These are phyloP conservation scores for Nycticebus coucang DNA, from an alignment of 2,113 vertebrate genomes.

Conservation along the genomic window DNA sequence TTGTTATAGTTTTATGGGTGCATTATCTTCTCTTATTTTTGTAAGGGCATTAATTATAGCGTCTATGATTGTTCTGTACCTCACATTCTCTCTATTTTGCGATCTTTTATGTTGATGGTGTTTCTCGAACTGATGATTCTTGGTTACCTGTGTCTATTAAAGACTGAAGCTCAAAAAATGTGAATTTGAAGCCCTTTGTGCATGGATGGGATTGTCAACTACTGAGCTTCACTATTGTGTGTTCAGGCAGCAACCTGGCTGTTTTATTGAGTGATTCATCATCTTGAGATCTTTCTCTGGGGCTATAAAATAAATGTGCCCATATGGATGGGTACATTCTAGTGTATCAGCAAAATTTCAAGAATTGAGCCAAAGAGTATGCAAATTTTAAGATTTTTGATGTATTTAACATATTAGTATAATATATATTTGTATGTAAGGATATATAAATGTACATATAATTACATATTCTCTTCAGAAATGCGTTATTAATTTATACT, in stretches of 20 bases:
- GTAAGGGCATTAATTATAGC: slow-evolving; percentile 4
- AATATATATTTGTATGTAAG: neutral
- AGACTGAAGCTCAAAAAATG: neutral
- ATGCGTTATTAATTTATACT: neutral
- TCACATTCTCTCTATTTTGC: neutral
- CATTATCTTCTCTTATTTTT: neutral
- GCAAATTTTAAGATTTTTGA: slow-evolving; percentile 8
- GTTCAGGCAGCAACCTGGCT: neutral
- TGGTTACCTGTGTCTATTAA: neutral
- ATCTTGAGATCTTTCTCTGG: neutral
- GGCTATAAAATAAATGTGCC: neutral
- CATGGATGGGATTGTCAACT: neutral
- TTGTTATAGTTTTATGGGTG: neutral
- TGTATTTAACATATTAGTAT: neutral
- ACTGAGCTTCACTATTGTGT: neutral
- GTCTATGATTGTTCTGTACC: neutral
- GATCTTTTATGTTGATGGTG: slow-evolving; percentile 17
- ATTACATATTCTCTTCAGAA: neutral
- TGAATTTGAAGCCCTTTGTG: neutral
- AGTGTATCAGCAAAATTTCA: slow-evolving; percentile 13
- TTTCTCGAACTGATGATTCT: slow-evolving; percentile 25
- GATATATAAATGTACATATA: neutral
- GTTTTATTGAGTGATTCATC: slow-evolving; percentile 16
- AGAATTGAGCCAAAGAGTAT: neutral
- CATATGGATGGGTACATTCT: neutral